Base-by-base conservation (phyloP, 1,140 invertebrate species). In the Trachymyrmex septentrionalis region DNA sequence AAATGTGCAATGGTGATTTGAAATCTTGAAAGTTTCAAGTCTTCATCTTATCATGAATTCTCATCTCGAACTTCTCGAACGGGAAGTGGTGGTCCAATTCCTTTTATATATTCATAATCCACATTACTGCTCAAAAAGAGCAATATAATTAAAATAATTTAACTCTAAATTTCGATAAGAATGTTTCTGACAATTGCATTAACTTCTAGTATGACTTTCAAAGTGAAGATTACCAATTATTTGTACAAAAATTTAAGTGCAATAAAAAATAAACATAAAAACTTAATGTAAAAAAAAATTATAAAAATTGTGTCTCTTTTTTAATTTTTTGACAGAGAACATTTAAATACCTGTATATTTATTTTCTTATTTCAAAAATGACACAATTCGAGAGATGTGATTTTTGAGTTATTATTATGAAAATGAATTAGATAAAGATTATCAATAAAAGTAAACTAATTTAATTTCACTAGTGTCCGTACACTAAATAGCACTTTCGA, bases 1-100 rank as follows among this genome's bases (percentile, higher is more conserved):
- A 81, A 81, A 50, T 66, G 64, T 55, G 38, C 38, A 44, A 44
- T 44, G 64, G 71, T 87, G 77, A 87, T 73, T 64, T 34, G 64
- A 85, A 88, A 88, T 78, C 66, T 85, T 53, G 57, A 50, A 78
- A 88, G 72, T 88, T 69, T 63, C 50, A n/a, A 19, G 38, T 64
- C 30, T 86, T 57, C 27, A 24, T 27, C 44, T 61, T 48, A 73
- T 88, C 86, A 34, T 72, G 66, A 88, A 88, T 77, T 88, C 63
- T 80, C 67, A 85, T 88, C 80, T 69, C 48, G 48, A 85, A 88
- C 57, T 88, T 88, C 63, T 73, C 21, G 12, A 50, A 19, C 24
- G 30, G 19, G n/a, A 66, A 81, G 48, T 55, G 53, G 48, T 55
- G 34, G 30, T 71, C 64, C 64, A 78, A 72, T 44, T 88, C 85